Conservation (phyloP, 2,888 invertebrate species). For the Phyto melanocephala region DNA sequence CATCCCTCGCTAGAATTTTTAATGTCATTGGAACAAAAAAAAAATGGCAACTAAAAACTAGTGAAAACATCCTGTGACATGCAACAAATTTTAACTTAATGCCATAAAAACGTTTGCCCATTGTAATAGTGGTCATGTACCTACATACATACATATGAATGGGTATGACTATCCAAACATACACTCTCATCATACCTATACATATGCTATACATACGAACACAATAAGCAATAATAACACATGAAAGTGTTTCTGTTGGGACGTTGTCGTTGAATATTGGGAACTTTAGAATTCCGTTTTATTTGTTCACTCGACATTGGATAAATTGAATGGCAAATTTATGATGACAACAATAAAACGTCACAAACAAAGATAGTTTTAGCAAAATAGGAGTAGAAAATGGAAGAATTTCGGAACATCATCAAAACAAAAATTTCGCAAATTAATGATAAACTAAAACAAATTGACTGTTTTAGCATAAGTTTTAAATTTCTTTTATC, state of each 20-base stretch:
- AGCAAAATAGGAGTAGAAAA: background rate
- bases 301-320: constrained; percentile 47
- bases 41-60: constrained; percentile 38
- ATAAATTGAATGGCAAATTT: constrained; percentile 58
- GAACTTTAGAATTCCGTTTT: constrained; percentile 45
- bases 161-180: background rate
- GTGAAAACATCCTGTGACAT: constrained; percentile 55
- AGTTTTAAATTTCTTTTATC: background rate
- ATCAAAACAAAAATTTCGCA: no score
- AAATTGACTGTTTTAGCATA: no score
- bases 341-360: constrained; percentile 40
- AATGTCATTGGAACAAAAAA: constrained; percentile 1
- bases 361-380: background rate
- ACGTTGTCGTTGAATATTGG: constrained; percentile 50
- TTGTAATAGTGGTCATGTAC: constrained; percentile 11
- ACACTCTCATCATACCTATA: background rate
- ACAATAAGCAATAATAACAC: constrained; percentile 22
- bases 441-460: no score
- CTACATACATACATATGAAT: no score
- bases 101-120: constrained; percentile 73
- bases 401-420: background rate
- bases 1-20: constrained; percentile 24
- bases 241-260: constrained; percentile 34
- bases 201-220: background rate
- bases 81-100: constrained; percentile 76